phyloP scores from a whole-genome alignment of 1,140 invertebrate genomes.

The Campoletis sonorensis region DNA sequence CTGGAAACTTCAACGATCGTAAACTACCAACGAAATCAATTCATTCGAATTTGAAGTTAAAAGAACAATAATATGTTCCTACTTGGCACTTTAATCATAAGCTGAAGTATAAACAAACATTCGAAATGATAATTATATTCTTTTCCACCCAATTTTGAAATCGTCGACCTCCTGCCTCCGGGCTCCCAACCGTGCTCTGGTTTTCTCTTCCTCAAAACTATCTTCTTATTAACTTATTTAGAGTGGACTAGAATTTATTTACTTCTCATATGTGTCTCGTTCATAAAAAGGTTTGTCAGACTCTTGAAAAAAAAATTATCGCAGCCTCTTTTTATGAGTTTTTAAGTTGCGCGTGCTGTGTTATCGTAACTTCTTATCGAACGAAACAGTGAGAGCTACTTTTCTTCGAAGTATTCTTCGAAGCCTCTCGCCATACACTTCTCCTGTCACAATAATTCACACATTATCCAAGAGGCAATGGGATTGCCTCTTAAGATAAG shows the following conservation, averaged over 20 bases:
- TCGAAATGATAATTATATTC: too few relatives aligned
- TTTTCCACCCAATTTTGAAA: too few relatives aligned
- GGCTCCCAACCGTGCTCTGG: too few relatives aligned
- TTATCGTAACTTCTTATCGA: slow-evolving; percentile 35
- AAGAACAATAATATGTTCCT: too few relatives aligned
- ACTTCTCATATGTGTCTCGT: not conserved
- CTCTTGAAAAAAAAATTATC: not conserved
- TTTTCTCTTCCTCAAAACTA: too few relatives aligned
- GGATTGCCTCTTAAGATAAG: slow-evolving; percentile 43
- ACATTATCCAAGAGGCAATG: slow-evolving; percentile 41
- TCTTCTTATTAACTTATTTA: too few relatives aligned
- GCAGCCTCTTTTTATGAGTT: not conserved
- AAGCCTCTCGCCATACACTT: not conserved
- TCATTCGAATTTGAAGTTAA: too few relatives aligned
- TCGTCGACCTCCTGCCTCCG: too few relatives aligned
- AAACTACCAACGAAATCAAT: too few relatives aligned
- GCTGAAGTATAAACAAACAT: too few relatives aligned
- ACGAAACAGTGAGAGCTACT: not conserved
- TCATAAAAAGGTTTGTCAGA: not conserved
- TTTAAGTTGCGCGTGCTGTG: slow-evolving; percentile 23
- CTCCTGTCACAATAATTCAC: slow-evolving; percentile 43
- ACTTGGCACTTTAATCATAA: too few relatives aligned
- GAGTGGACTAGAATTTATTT: not conserved
- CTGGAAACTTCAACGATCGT: too few relatives aligned
- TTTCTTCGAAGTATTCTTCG: not conserved